Conservation (phyloP, 2,797 vertebrate genomes). For the Alectoris magna region DNA sequence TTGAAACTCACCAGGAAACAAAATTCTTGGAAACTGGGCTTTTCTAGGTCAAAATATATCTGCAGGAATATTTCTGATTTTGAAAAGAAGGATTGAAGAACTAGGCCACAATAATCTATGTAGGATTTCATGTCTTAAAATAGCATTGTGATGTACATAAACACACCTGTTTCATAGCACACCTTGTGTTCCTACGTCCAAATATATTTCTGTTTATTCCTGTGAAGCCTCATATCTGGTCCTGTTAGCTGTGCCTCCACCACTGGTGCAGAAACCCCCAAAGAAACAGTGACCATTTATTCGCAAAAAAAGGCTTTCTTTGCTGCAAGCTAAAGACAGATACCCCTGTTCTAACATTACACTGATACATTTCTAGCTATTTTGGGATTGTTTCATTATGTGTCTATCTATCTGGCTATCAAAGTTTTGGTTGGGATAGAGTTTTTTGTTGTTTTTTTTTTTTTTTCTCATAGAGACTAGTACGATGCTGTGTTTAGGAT, state of each 20-base stretch:
- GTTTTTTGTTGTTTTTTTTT: no score
- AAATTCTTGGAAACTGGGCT: not conserved
- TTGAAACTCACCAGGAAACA: not conserved
- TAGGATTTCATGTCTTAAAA: not conserved
- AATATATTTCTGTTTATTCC: not conserved
- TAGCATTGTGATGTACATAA: not conserved
- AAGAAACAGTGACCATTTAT: not conserved
- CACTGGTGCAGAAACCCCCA: not conserved
- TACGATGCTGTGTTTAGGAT: not conserved
- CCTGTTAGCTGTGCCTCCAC: accelerated
- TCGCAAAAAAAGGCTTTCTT: not conserved
- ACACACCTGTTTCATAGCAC: accelerated
- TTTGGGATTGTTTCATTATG: not conserved
- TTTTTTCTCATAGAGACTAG: not conserved
- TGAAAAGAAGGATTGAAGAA: not conserved
- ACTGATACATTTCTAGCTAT: accelerated
- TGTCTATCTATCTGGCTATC: not conserved
- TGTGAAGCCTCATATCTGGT: not conserved
- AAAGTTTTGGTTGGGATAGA: not conserved
- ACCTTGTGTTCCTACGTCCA: not conserved
- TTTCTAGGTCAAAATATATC: not conserved
- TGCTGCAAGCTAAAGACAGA: not conserved
- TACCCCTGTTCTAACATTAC: no score
- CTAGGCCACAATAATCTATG: accelerated
- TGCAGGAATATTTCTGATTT: not conserved